Evolutionary conservation across 2,113 vertebrate species (phyloP).

Genomic region (Varanus salvator): DNA sequence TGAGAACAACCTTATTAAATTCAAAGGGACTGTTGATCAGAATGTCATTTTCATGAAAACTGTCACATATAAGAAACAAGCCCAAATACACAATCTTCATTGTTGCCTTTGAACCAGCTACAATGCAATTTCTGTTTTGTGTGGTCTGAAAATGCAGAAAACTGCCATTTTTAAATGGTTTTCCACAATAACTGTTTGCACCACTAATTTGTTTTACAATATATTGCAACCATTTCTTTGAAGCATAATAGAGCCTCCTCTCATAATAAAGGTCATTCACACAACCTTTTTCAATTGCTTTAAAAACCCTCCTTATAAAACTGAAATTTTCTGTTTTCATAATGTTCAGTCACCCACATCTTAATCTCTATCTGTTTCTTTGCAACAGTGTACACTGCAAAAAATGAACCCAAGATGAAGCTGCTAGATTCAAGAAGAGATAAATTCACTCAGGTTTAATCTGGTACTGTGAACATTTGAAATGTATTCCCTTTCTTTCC

Average conservation of each 20-base stretch:
- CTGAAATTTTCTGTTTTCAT: slow-evolving; percentile 4
- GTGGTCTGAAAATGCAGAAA: neutral
- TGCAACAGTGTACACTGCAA: neutral
- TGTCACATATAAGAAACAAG: neutral
- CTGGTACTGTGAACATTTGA: neutral
- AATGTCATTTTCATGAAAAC: neutral
- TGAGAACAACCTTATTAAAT: neutral
- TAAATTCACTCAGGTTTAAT: neutral
- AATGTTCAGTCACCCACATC: slow-evolving; percentile 11
- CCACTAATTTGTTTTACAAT: neutral
- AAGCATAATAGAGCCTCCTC: neutral
- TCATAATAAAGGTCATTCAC: neutral
- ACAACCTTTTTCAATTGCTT: slow-evolving; percentile 13
- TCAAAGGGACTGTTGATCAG: neutral
- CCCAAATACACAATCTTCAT: neutral
- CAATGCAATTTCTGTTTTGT: neutral
- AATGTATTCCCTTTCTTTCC: neutral
- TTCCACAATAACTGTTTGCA: neutral
- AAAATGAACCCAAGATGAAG: slow-evolving; percentile 7
- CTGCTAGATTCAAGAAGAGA: neutral
- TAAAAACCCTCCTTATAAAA: neutral
- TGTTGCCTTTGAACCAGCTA: neutral
- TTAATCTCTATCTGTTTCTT: neutral
- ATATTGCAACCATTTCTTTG: neutral
- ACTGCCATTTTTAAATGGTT: neutral